A percentile compares a stretch with the other conserved stretches of the same genome.
These are phyloP conservation scores for Gerris buenoi DNA, from an alignment of 1,140 invertebrate genomes.

Conservation along the genomic window DNA sequence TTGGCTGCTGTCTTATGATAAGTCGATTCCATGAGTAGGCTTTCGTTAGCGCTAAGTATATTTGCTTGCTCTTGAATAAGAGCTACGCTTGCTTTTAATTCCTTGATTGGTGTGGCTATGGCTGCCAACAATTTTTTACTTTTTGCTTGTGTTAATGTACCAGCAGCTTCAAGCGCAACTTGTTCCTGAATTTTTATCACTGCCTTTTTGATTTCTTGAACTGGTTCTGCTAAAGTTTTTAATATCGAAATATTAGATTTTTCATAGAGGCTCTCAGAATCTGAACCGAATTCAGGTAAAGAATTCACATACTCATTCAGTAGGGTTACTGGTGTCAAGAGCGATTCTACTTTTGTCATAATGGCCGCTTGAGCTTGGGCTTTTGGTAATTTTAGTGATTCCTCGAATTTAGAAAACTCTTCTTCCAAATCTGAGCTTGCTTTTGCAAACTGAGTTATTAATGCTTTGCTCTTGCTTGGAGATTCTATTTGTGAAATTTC, in stretches of 20 bases:
- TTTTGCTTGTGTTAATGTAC: constrained; percentile 20
- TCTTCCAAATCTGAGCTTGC: constrained; percentile 17
- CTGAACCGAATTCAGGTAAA: constrained; percentile 5
- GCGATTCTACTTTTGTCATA: neutral
- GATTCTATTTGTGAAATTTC: neutral
- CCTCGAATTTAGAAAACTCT: constrained; percentile 19
- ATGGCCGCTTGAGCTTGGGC: neutral
- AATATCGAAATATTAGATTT: constrained; percentile 19
- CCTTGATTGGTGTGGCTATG: constrained; percentile 29
- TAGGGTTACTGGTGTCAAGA: constrained; percentile 7
- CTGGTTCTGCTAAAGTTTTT: constrained; percentile 30
- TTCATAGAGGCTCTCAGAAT: constrained; percentile 13
- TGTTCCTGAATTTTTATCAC: constrained; percentile 31
- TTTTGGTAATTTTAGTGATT: constrained; percentile 8
- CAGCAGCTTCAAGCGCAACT: constrained; percentile 26
- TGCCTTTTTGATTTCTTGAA: constrained; percentile 33
- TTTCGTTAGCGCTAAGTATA: constrained; percentile 17
- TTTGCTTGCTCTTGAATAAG: constrained; percentile 24
- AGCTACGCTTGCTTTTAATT: constrained; percentile 24
- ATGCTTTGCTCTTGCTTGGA: neutral
- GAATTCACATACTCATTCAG: constrained; percentile 8
- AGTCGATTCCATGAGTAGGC: constrained; percentile 8
- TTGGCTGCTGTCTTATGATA: neutral
- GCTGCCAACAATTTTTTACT: constrained; percentile 22
- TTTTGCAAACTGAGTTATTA: constrained; percentile 17